Conservation (phyloP, 2,888 invertebrate species). For the Emmelina monodactyla region DNA sequence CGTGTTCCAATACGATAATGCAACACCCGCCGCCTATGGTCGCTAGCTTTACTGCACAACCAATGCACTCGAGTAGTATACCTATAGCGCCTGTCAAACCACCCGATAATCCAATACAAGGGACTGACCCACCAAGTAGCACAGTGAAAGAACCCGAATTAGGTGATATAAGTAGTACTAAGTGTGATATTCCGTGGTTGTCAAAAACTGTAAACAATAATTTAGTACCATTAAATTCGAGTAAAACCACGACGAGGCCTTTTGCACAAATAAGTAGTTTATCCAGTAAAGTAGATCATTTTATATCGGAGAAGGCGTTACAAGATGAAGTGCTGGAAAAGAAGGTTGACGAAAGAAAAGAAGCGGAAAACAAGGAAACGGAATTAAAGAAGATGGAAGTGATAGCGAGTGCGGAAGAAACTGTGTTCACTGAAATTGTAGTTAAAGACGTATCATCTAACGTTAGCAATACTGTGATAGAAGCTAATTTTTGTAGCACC, state of each 20-base stretch:
- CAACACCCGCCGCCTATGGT: slow-evolving; percentile 46
- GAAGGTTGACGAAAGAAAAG: slow-evolving; percentile 16
- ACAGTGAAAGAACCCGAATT: slow-evolving; percentile 48
- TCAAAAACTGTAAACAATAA: slow-evolving; percentile 59
- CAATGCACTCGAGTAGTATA: slow-evolving; percentile 50
- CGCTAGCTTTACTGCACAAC: slow-evolving; percentile 39
- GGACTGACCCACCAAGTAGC: slow-evolving; percentile 55
- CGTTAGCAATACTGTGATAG: slow-evolving; percentile 51
- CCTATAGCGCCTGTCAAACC: slow-evolving; percentile 56
- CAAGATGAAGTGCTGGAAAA: slow-evolving; percentile 18
- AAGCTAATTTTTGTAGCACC: slow-evolving; percentile 48
- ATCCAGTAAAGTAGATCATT: slow-evolving; percentile 37
- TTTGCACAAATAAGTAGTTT: slow-evolving; percentile 50
- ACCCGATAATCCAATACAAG: slow-evolving; percentile 56
- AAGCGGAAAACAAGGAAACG: slow-evolving; percentile 20
- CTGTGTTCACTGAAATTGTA: slow-evolving; percentile 55
- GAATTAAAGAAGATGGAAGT: slow-evolving; percentile 41
- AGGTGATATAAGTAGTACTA: slow-evolving; percentile 31
- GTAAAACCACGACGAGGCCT: slow-evolving; percentile 43
- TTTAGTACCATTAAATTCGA: slow-evolving; percentile 42
- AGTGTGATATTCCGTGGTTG: slow-evolving; percentile 59
- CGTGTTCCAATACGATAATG: slow-evolving; percentile 41
- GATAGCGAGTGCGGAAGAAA: slow-evolving; percentile 47
- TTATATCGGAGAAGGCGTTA: slow-evolving; percentile 20
- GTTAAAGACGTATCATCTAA: slow-evolving; percentile 56